phyloP scores from a whole-genome alignment of 2,888 invertebrate species.

The Onthophagus sagittarius region DNA sequence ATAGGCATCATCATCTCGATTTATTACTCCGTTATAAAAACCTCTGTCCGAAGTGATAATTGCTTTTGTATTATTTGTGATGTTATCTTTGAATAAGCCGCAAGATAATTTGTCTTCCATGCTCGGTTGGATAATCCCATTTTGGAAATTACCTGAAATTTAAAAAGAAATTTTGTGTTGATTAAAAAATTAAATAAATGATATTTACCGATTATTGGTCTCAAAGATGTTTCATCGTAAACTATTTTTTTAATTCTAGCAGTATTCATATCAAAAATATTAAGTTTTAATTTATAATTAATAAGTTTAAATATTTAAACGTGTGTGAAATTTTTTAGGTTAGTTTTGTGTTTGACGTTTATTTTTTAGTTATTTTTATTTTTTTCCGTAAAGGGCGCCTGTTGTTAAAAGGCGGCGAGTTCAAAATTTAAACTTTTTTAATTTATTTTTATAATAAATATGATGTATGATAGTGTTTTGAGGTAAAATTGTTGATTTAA shows the following conservation, averaged over 20 bases:
- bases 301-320: neutral
- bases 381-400: neutral
- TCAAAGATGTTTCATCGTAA: conserved; percentile 17
- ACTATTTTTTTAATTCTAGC: conserved; percentile 15
- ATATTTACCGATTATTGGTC: conserved; percentile 29
- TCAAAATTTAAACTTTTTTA: neutral
- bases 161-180: neutral
- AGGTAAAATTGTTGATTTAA: too few relatives aligned
- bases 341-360: conserved; percentile 1
- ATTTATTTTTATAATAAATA: neutral
- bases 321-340: neutral
- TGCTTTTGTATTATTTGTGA: conserved; percentile 22
- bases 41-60: conserved; percentile 35
- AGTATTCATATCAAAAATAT: conserved; percentile 12
- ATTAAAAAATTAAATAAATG: neutral
- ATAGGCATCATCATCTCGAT: conserved; percentile 32
- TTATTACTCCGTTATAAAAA: conserved; percentile 35
- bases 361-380: neutral
- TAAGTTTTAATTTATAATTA: neutral
- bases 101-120: conserved; percentile 33
- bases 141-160: conserved; percentile 39
- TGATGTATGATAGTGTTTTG: neutral
- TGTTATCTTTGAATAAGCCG: conserved; percentile 29
- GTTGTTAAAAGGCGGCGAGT: neutral
- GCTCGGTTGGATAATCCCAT: conserved; percentile 33